phyloP scores from a whole-genome alignment of 30 jellyfish, hydroid and myxozoan genomes.

The Cassiopea andromeda region DNA sequence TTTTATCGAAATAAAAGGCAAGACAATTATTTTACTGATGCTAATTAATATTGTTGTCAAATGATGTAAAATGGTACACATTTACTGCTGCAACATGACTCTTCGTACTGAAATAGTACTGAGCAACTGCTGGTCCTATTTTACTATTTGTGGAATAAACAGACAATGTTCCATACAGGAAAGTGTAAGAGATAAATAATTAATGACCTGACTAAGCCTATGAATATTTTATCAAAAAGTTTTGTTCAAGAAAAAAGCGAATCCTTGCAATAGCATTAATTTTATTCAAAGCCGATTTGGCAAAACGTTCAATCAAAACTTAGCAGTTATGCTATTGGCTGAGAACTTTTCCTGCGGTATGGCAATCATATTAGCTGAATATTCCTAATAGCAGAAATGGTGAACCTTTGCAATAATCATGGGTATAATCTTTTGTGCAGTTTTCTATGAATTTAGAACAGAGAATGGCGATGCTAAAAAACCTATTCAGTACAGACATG shows the following conservation, averaged over 20 bases:
- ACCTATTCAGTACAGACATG: not conserved
- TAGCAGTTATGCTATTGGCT: not conserved
- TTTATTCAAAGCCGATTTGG: not conserved
- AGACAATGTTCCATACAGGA: not conserved
- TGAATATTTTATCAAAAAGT: constrained; percentile 32
- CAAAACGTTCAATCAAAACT: not conserved
- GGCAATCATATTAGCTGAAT: not conserved
- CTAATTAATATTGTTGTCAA: too few species aligned
- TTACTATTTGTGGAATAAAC: too few species aligned
- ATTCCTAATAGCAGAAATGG: too few species aligned
- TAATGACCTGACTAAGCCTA: constrained; percentile 15
- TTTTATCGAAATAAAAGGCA: too few species aligned
- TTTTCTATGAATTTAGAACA: not conserved
- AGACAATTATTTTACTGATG: too few species aligned
- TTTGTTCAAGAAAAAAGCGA: not conserved
- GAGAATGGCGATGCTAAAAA: not conserved
- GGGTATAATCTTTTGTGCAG: not conserved
- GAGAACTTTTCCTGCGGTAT: not conserved
- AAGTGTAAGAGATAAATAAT: constrained; percentile 14
- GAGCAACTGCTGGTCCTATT: too few species aligned
- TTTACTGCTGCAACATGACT: too few species aligned
- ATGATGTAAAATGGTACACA: too few species aligned
- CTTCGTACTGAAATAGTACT: too few species aligned
- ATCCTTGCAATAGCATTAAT: not conserved
- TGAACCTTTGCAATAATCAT: too few species aligned